Base-by-base conservation (phyloP, 2,797 vertebrate species). In the Diglossa cyanea region DNA sequence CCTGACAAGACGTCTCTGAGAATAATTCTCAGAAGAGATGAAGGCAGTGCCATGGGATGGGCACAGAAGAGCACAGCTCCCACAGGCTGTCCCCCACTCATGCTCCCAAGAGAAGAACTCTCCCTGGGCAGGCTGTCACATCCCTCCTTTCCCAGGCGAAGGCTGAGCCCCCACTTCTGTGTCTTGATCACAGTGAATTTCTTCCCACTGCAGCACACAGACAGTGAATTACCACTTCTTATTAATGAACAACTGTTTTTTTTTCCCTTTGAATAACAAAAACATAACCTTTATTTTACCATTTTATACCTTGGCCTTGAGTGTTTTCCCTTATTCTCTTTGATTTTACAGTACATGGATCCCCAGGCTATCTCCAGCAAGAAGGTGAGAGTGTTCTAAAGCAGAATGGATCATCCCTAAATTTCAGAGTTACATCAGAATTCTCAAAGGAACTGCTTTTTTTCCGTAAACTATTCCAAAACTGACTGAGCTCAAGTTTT, bases 361-460 rank as follows among this genome's bases (percentile, higher is more conserved):
- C 5, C 4, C 5, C 20, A 44, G 25, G 8, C 1, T 2, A 4
- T 6, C 30, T 50, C 7, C 7, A 9, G 24, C 3, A 72, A 13
- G 16, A 67, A 48, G 4, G 3, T 51, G 15, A 58, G n/a, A 25
- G 8, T 60, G 7, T 24, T 86, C 11, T 60, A 51, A 42, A 60
- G 11, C 7, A 81, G 8, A 80, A 21, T 0, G 13, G 19, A 57
- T 74, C 8, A 67, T 40, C 18, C 8, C 7, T 5, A 42, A 42
- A n/a, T 42, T 31, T 65, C 31, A 55, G 31, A 54, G 31, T 55
- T 55, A 15, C 13, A 33, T 33, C 31, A 33, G 31, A 55, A 55
- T 55, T 15, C 53, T 33, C 33, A 35, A 37, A 57, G 33, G 33
- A 57, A 17, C 55, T 25, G 33, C 33, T 50, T 14, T 33, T 47